phyloP scores from a whole-genome alignment of 1,140 invertebrate genomes.

The Aricia agestis region DNA sequence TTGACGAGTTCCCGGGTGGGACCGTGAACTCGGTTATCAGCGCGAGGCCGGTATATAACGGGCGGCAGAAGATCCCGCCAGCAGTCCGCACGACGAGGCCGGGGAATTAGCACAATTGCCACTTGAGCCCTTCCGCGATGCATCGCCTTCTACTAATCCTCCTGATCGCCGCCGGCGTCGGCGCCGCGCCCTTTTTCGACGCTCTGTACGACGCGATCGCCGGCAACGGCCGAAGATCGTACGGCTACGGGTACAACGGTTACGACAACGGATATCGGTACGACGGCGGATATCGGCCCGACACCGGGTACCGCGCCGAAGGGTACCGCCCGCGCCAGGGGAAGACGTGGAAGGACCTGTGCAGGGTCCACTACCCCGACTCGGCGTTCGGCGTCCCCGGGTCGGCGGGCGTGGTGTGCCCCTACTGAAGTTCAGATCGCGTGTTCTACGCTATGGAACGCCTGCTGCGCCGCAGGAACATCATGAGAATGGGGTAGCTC shows the following conservation, averaged over 20 bases:
- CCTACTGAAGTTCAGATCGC: conserved; percentile 71
- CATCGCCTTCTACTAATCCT: conserved; percentile 46
- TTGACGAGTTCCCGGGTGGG: conserved; percentile 59
- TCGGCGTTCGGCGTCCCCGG: conserved; percentile 50
- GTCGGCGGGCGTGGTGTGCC: conserved; percentile 57
- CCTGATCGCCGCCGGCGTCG: conserved; percentile 36
- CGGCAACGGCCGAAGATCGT: conserved; percentile 55
- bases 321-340: conserved; percentile 45
- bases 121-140: conserved; percentile 67
- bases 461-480: conserved; percentile 62
- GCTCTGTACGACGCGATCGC: conserved; percentile 66
- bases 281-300: conserved; percentile 33
- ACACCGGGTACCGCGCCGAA: conserved; percentile 45
- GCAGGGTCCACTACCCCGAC: conserved; percentile 65
- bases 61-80: conserved; percentile 56
- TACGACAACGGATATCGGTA: conserved; percentile 32
- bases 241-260: conserved; percentile 55
- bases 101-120: conserved; percentile 63
- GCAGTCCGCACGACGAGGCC: conserved; percentile 64
- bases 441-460: conserved; percentile 73
- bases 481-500: conserved; percentile 61
- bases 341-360: conserved; percentile 67
- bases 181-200: conserved; percentile 62
- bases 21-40: conserved; percentile 66
- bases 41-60: conserved; percentile 72